phyloP scores from a whole-genome alignment of 1,140 invertebrate species.

The Leptonema lineaticorne region DNA sequence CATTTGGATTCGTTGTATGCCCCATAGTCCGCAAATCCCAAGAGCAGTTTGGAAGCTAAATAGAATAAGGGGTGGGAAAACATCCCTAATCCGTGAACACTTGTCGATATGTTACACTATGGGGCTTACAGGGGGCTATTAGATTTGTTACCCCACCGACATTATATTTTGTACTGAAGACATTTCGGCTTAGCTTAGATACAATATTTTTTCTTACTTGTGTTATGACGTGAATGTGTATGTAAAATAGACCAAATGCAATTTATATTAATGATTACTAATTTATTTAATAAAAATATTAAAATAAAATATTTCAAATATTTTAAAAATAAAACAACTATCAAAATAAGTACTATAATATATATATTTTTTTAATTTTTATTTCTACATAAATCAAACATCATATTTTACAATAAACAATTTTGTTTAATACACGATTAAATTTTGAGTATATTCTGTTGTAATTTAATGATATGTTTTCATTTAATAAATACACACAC shows the following conservation, averaged over 20 bases:
- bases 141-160: constrained; percentile 10
- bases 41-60: constrained; percentile 31
- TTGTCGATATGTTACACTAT: constrained; percentile 29
- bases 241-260: too few species aligned
- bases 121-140: constrained; percentile 26
- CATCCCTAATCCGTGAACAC: constrained; percentile 32
- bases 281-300: neutral
- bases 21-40: constrained; percentile 20
- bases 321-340: neutral
- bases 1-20: too few species aligned
- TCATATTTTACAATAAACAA: neutral
- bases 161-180: constrained; percentile 23
- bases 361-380: too few species aligned
- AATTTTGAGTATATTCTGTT: neutral
- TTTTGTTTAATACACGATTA: too few species aligned
- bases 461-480: constrained; percentile 13
- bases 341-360: too few species aligned
- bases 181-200: constrained; percentile 13
- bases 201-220: too few species aligned
- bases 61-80: constrained; percentile 34
- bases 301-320: neutral
- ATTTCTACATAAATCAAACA: neutral
- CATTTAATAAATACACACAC: constrained; percentile 7
- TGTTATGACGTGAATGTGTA: too few species aligned
- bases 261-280: too few species aligned